A percentile compares a stretch with the other conserved stretches of the same genome.
Evolutionary conservation across 2,888 invertebrate genomes (phyloP).

Genomic region (Acleris laterana): DNA sequence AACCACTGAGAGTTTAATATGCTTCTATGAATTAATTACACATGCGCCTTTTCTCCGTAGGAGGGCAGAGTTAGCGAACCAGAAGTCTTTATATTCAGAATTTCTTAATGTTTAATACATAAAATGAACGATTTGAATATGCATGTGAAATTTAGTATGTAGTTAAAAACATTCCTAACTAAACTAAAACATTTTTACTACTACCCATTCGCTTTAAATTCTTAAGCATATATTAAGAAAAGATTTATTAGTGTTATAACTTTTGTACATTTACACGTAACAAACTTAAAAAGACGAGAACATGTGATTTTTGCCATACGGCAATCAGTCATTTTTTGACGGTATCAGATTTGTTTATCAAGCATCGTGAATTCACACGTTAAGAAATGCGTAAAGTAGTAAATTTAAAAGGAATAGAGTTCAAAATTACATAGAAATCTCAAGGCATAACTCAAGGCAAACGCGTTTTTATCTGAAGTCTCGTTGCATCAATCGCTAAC

Average conservation of each 20-base stretch:
- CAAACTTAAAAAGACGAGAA: constrained; percentile 12
- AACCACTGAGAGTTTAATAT: too few species aligned
- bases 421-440: not conserved
- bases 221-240: too few species aligned
- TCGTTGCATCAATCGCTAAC: not conserved
- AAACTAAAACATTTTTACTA: too few species aligned
- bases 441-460: not conserved
- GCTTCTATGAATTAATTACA: too few species aligned
- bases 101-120: too few species aligned
- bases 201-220: too few species aligned
- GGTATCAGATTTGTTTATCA: constrained; percentile 46
- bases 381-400: not conserved
- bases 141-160: too few species aligned
- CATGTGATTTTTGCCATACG: constrained; percentile 48
- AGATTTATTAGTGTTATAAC: too few species aligned
- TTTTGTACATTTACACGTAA: not conserved
- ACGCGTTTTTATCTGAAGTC: not conserved
- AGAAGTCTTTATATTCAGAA: too few species aligned
- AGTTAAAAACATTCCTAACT: not conserved
- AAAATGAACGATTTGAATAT: too few species aligned
- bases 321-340: constrained; percentile 60
- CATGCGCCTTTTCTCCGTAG: too few species aligned
- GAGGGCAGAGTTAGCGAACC: too few species aligned
- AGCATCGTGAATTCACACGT: constrained; percentile 2
- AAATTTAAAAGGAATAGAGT: constrained; percentile 4